Evolutionary conservation across 2,888 invertebrate species (phyloP).

Genomic region (Sarcophaga caerulescens): DNA sequence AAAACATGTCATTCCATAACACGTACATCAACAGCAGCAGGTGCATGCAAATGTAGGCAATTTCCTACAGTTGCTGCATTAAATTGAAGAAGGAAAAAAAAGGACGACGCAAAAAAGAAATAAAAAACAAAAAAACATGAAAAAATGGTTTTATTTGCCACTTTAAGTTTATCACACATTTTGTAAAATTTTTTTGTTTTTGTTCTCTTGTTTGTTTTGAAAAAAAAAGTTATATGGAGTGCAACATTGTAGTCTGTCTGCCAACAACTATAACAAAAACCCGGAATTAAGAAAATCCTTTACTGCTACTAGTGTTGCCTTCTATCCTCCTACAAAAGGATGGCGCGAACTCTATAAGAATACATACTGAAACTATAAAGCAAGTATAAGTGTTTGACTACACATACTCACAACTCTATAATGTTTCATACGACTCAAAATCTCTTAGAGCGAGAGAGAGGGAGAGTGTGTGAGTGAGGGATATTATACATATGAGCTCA

Average conservation of each 20-base stretch:
- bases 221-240: conserved; percentile 12
- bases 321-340: too few relatives aligned
- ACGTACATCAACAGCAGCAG: conserved; percentile 45
- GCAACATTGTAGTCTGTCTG: neutral
- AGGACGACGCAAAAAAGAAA: neutral
- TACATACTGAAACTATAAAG: neutral
- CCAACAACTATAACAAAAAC: conserved; percentile 1
- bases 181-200: conserved; percentile 14
- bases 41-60: conserved; percentile 54
- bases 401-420: conserved; percentile 11
- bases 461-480: conserved; percentile 22
- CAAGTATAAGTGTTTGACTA: conserved; percentile 5
- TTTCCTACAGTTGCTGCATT: conserved; percentile 26
- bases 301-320: conserved; percentile 18
- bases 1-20: conserved; percentile 40
- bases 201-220: neutral
- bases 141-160: conserved; percentile 29
- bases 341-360: neutral
- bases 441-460: neutral
- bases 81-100: conserved; percentile 20
- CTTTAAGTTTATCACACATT: conserved; percentile 12
- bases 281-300: conserved; percentile 19
- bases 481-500: conserved; percentile 3
- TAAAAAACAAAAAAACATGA: conserved; percentile 27
- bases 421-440: too few relatives aligned